phyloP scores from a whole-genome alignment of 2,113 vertebrate genomes.

The Cisticola juncidis region DNA sequence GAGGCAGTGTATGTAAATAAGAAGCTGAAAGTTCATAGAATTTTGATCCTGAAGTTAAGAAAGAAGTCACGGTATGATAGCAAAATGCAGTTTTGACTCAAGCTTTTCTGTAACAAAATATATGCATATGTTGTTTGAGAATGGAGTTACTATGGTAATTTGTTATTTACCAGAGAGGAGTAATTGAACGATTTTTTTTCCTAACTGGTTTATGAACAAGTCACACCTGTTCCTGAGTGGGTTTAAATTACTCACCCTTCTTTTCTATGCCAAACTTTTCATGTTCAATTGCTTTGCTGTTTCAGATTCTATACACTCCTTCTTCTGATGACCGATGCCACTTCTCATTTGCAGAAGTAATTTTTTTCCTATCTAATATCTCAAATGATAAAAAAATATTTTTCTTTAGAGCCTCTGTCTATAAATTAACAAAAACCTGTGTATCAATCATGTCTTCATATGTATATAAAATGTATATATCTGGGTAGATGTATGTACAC shows the following conservation, averaged over 20 bases:
- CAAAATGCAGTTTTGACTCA: not conserved
- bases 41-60: not conserved
- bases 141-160: slow-evolving; percentile 68
- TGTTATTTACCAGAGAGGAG: slow-evolving; percentile 55
- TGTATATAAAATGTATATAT: not conserved
- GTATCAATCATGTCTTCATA: not conserved
- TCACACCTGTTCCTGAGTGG: slow-evolving; percentile 72
- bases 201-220: slow-evolving; percentile 59
- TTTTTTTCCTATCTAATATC: not conserved
- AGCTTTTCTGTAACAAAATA: slow-evolving; percentile 6
- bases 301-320: slow-evolving; percentile 31
- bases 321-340: slow-evolving; percentile 23
- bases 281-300: slow-evolving; percentile 58
- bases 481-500: not conserved
- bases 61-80: not conserved
- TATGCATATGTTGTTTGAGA: slow-evolving; percentile 41
- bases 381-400: not conserved
- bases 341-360: not conserved
- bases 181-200: slow-evolving; percentile 50
- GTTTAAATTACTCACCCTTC: slow-evolving; percentile 33
- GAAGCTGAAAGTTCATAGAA: not conserved
- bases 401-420: not conserved
- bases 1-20: not conserved
- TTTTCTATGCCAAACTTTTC: slow-evolving; percentile 47
- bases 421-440: not conserved